These are phyloP conservation scores for Ceratothoa steindachneri DNA, from an alignment of 2,888 invertebrate species.

Conservation along the genomic window DNA sequence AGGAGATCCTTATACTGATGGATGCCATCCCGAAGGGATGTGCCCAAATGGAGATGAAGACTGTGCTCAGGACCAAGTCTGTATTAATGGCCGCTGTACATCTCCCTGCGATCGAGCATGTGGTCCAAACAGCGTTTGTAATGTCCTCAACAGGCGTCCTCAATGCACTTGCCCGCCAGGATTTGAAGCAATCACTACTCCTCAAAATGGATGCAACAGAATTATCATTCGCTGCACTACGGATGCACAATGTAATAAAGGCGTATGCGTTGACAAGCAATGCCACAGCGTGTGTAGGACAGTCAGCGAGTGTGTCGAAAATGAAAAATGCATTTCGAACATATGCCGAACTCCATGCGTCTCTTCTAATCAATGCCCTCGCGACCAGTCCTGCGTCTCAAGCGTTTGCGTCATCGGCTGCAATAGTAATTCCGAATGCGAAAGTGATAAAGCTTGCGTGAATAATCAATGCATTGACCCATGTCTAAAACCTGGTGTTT, in stretches of 20 bases:
- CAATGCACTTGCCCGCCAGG: slow-evolving; percentile 73
- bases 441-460: slow-evolving; percentile 70
- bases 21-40: slow-evolving; percentile 73
- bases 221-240: slow-evolving; percentile 63
- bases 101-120: slow-evolving; percentile 79
- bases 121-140: slow-evolving; percentile 75
- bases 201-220: slow-evolving; percentile 68
- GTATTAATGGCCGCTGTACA: slow-evolving; percentile 66
- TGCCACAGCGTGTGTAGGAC: slow-evolving; percentile 76
- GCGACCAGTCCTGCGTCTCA: slow-evolving; percentile 72
- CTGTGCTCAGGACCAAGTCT: slow-evolving; percentile 71
- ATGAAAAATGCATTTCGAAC: slow-evolving; percentile 73
- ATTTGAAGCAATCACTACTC: slow-evolving; percentile 65
- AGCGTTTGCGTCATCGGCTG: slow-evolving; percentile 79
- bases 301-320: slow-evolving; percentile 70
- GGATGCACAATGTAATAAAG: slow-evolving; percentile 69
- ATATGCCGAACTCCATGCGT: slow-evolving; percentile 75
- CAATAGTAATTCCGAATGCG: slow-evolving; percentile 75
- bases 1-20: slow-evolving; percentile 70
- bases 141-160: slow-evolving; percentile 69
- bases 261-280: slow-evolving; percentile 74
- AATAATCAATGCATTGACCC: slow-evolving; percentile 80
- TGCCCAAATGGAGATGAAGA: slow-evolving; percentile 69
- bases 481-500: slow-evolving; percentile 72
- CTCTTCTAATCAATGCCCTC: slow-evolving; percentile 74